phyloP scores from a whole-genome alignment of 2,113 vertebrate species.

The Paratilapia polleni region DNA sequence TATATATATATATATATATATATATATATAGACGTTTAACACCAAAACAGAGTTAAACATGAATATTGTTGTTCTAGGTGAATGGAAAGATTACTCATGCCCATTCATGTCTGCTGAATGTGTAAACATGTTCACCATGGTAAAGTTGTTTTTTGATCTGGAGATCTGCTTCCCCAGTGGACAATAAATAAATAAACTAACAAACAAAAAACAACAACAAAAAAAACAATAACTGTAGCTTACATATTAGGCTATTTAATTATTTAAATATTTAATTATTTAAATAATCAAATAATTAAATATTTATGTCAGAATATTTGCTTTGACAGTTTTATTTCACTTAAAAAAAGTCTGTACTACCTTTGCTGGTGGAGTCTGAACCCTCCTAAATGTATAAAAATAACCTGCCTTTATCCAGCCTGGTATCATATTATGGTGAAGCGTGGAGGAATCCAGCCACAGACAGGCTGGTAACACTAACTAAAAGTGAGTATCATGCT shows the following conservation, averaged over 20 bases:
- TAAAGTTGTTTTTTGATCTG: neutral
- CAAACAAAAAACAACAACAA: neutral
- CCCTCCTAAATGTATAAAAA: constrained; percentile 26
- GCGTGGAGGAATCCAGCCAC: constrained; percentile 29
- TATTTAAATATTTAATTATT: too few relatives aligned
- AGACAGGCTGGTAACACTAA: constrained; percentile 17
- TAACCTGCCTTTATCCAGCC: constrained; percentile 36
- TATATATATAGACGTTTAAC: too few relatives aligned
- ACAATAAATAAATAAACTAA: too few relatives aligned
- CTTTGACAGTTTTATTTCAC: neutral
- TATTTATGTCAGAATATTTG: neutral
- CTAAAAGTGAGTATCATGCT: constrained; percentile 26
- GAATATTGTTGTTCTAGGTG: neutral
- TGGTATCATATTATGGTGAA: constrained; percentile 34
- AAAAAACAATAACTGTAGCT: neutral
- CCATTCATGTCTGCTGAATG: neutral
- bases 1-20: too few relatives aligned
- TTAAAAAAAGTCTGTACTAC: neutral
- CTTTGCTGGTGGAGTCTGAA: neutral
- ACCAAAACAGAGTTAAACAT: too few relatives aligned
- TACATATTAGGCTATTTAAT: too few relatives aligned
- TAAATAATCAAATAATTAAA: too few relatives aligned
- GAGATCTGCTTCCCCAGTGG: neutral
- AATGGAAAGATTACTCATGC: neutral
- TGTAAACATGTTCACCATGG: neutral